These are phyloP conservation scores for Acanthosepion esculentum DNA, from an alignment of 2,888 invertebrate species.

Conservation along the genomic window DNA sequence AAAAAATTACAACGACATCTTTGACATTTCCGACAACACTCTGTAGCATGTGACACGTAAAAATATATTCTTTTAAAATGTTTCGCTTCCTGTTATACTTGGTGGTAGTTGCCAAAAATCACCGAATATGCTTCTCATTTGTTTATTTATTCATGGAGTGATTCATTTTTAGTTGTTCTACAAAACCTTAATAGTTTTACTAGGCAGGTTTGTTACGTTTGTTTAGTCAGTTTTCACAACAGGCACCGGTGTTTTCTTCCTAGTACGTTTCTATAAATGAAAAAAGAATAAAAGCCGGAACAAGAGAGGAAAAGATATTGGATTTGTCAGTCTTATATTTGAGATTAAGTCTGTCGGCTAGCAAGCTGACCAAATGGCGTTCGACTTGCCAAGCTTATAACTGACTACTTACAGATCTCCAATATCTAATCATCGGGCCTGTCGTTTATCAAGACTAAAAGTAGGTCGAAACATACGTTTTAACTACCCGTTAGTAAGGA, in stretches of 20 bases:
- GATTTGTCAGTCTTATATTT: not conserved
- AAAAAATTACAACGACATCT: not conserved
- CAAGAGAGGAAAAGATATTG: not conserved
- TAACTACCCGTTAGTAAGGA: not conserved
- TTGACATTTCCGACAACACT: not conserved
- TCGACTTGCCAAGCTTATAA: not conserved
- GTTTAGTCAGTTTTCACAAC: not conserved
- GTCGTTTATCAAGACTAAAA: not conserved
- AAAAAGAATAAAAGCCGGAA: not conserved
- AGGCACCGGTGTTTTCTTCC: not conserved
- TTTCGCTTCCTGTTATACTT: not conserved
- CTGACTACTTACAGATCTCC: not conserved
- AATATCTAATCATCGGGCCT: not conserved
- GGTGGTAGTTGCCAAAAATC: not conserved
- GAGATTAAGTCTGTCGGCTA: not conserved
- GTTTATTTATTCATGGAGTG: not conserved
- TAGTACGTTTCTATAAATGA: not conserved
- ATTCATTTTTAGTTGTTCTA: not conserved
- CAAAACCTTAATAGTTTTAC: not conserved
- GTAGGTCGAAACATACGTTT: not conserved
- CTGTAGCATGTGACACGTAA: not conserved
- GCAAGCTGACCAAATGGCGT: not conserved
- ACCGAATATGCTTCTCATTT: not conserved
- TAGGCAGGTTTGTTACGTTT: not conserved
- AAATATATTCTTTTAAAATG: not conserved